These are phyloP conservation scores for Dichetophora obliterata DNA, from an alignment of 2,888 invertebrate genomes.

Conservation along the genomic window DNA sequence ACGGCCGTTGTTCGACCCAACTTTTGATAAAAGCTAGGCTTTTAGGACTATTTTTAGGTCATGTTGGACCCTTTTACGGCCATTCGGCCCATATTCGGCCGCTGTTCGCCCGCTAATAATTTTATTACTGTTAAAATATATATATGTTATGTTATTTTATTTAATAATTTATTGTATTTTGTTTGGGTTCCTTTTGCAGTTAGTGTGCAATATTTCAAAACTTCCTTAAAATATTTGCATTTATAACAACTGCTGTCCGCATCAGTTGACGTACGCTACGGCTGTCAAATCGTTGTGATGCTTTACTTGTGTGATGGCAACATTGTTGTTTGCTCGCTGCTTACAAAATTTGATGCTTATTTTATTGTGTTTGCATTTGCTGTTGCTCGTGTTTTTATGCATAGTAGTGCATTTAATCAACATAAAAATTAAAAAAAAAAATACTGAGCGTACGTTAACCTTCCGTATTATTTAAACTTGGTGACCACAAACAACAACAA, in stretches of 20 bases:
- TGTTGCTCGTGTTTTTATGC: background rate
- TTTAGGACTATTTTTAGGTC: no score
- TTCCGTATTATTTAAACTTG: constrained; percentile 19
- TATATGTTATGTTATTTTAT: no score
- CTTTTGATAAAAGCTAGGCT: no score
- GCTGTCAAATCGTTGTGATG: background rate
- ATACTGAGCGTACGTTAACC: constrained; percentile 15
- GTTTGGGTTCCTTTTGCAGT: no score
- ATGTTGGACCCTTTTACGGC: no score
- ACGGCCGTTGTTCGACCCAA: no score
- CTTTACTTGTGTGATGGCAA: background rate
- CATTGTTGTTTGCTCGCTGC: background rate
- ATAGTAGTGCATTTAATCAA: constrained; percentile 9
- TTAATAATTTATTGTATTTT: no score
- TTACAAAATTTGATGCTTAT: background rate
- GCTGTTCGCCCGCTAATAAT: no score
- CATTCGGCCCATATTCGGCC: no score
- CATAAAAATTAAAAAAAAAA: constrained; percentile 14
- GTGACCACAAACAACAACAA: background rate
- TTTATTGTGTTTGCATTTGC: constrained; percentile 1
- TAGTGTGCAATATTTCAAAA: background rate
- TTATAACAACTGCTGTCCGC: background rate
- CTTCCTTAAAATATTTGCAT: background rate
- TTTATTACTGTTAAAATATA: no score
- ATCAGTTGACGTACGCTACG: background rate